These are phyloP conservation scores for Diadumene lineata DNA, from an alignment of 92 coral and sea anemone species.

Conservation along the genomic window DNA sequence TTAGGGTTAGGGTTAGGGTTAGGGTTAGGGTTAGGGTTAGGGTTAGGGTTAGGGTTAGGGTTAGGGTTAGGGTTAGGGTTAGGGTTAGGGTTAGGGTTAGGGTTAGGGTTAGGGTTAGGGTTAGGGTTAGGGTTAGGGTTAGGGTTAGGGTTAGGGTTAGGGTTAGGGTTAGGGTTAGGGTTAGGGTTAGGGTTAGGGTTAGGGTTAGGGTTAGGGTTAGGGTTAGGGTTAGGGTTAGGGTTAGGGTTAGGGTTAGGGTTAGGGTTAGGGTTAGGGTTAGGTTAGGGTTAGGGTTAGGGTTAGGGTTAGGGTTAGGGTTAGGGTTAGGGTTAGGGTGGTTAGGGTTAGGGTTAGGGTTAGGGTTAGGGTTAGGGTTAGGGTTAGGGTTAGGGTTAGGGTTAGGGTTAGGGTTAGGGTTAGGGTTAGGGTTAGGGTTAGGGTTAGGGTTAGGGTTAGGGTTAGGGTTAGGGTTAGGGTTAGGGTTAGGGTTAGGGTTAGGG, in stretches of 20 bases:
- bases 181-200: slow-evolving; percentile 50
- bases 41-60: slow-evolving; percentile 12
- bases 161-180: slow-evolving; percentile 37
- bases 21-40: slow-evolving; percentile 19
- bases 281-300: slow-evolving; percentile 16
- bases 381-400: slow-evolving; percentile 57
- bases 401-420: slow-evolving; percentile 53
- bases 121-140: slow-evolving; percentile 24
- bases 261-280: neutral
- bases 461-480: slow-evolving; percentile 46
- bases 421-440: slow-evolving; percentile 65
- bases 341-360: slow-evolving; percentile 57
- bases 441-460: slow-evolving; percentile 59
- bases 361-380: slow-evolving; percentile 47
- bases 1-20: slow-evolving; percentile 31
- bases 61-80: slow-evolving; percentile 8
- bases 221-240: slow-evolving; percentile 22
- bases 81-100: slow-evolving; percentile 10
- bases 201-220: slow-evolving; percentile 53
- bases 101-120: slow-evolving; percentile 19
- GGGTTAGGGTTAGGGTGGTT: slow-evolving; percentile 42
- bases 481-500: slow-evolving; percentile 61
- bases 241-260: neutral
- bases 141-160: slow-evolving; percentile 48
- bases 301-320: slow-evolving; percentile 31